Conservation (phyloP, 1,140 invertebrate genomes). For the Meloidogyne hapla region DNA sequence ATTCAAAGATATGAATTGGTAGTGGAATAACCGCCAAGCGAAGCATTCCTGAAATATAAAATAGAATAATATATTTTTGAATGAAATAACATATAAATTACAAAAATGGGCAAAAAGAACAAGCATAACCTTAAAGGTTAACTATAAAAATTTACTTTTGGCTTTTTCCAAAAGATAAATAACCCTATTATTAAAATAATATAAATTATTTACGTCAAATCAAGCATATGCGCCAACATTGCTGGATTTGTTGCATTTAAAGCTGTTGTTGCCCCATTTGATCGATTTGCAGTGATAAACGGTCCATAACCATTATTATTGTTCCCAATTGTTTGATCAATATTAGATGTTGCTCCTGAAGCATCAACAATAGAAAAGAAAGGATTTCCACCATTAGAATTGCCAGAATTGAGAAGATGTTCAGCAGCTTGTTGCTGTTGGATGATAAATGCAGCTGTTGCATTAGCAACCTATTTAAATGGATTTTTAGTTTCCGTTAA, state of each 20-base stretch:
- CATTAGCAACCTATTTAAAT: neutral
- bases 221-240: constrained; percentile 30
- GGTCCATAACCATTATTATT: neutral
- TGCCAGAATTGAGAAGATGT: constrained; percentile 11
- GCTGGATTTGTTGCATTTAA: constrained; percentile 22
- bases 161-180: neutral
- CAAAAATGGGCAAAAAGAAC: too few relatives aligned
- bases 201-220: constrained; percentile 17
- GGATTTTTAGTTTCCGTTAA: neutral
- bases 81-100: too few relatives aligned
- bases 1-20: neutral
- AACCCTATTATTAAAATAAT: neutral
- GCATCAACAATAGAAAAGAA: constrained; percentile 12
- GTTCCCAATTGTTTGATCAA: neutral
- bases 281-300: constrained; percentile 14
- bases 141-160: too few relatives aligned
- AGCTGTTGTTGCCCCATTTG: neutral
- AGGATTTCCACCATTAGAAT: constrained; percentile 4
- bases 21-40: neutral
- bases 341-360: constrained; percentile 4
- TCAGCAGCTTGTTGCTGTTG: constrained; percentile 22
- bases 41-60: neutral
- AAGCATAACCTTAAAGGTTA: too few relatives aligned
- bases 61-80: too few relatives aligned
- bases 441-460: constrained; percentile 11